Conservation (phyloP, 1,140 invertebrate species). For the Microplitis mediator region DNA sequence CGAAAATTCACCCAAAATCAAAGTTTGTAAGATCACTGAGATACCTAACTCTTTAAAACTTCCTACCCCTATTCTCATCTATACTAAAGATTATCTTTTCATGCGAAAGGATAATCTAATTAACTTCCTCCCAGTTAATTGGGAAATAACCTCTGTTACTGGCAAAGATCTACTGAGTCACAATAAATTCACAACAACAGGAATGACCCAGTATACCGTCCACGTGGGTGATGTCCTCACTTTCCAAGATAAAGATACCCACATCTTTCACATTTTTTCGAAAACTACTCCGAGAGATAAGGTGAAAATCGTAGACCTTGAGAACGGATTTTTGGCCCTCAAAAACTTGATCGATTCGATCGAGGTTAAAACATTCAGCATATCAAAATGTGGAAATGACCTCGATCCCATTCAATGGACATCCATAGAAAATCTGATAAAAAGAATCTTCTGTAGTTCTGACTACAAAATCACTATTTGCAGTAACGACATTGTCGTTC, state of each 20-base stretch:
- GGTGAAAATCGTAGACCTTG: too few relatives aligned
- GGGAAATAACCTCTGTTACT: not conserved
- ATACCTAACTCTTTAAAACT: too few relatives aligned
- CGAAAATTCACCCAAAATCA: too few relatives aligned
- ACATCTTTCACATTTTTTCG: constrained; percentile 16
- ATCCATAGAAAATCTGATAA: constrained; percentile 3
- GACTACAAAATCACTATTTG: constrained; percentile 27
- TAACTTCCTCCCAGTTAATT: constrained; percentile 18
- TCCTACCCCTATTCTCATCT: not conserved
- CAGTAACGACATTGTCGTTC: constrained; percentile 15
- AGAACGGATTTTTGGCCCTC: too few relatives aligned
- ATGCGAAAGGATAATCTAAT: constrained; percentile 25
- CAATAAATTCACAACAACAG: constrained; percentile 1
- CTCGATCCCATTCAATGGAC: not conserved
- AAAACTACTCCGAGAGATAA: too few relatives aligned
- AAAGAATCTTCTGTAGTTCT: constrained; percentile 3
- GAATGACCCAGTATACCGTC: not conserved
- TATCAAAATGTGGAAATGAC: not conserved
- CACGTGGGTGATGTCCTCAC: not conserved
- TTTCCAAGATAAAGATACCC: not conserved
- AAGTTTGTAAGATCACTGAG: too few relatives aligned
- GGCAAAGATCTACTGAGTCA: constrained; percentile 10
- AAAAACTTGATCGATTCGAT: too few relatives aligned
- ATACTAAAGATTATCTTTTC: constrained; percentile 17
- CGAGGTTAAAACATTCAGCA: too few relatives aligned